A percentile compares a stretch with the other conserved stretches of the same genome.
These are phyloP conservation scores for Nephila pilipes DNA, from an alignment of 1,140 invertebrate species.

Conservation along the genomic window DNA sequence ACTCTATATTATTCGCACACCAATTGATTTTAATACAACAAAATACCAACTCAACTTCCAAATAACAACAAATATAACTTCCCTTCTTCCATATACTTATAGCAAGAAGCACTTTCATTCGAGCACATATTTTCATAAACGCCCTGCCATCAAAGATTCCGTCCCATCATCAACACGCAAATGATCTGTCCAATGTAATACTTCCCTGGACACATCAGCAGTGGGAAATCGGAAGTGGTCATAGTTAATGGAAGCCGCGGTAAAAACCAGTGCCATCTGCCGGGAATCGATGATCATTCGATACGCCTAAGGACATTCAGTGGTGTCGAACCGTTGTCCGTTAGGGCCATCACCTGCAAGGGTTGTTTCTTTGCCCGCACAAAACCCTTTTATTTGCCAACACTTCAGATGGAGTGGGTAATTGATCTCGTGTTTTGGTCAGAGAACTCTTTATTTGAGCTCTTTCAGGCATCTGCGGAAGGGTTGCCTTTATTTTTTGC, in stretches of 20 bases:
- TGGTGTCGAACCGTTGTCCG: constrained; percentile 20
- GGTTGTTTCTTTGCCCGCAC: constrained; percentile 40
- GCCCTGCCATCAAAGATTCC: no score
- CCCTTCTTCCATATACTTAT: no score
- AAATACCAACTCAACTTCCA: no score
- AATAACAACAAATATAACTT: no score
- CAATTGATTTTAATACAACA: no score
- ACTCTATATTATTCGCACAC: no score
- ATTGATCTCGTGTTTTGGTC: constrained; percentile 62
- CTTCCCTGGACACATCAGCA: neutral
- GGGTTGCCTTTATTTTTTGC: neutral
- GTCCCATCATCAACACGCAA: neutral
- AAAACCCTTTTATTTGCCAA: constrained; percentile 57
- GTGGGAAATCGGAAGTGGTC: neutral
- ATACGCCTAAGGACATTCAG: constrained; percentile 54
- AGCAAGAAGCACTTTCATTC: no score
- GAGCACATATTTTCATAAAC: no score
- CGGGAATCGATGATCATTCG: constrained; percentile 61
- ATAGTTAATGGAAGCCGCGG: neutral
- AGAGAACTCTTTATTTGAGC: constrained; percentile 35
- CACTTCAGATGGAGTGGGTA: constrained; percentile 63
- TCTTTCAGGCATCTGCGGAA: constrained; percentile 1
- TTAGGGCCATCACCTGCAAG: constrained; percentile 51
- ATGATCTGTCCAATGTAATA: neutral
- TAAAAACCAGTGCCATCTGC: constrained; percentile 38